Percentiles rank a stretch among this genome's conserved stretches.
phyloP scores from a whole-genome alignment of 2,888 invertebrate genomes.

The Drosophila buzzatii region DNA sequence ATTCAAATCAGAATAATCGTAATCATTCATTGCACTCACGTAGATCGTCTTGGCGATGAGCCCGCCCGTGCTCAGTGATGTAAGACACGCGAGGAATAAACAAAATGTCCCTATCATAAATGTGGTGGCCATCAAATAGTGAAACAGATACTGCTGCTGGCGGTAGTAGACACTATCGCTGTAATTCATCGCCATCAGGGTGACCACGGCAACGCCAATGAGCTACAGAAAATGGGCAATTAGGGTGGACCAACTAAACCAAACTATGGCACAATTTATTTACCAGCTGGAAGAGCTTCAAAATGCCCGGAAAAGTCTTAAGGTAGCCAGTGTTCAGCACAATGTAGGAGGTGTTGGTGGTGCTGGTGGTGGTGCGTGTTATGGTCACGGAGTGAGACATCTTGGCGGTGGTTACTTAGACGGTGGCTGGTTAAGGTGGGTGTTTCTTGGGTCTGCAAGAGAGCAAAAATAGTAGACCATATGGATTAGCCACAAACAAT shows the following conservation, averaged over 20 bases:
- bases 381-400: conserved; percentile 96
- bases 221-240: conserved; percentile 86
- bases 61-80: conserved; percentile 92
- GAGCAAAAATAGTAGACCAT: not conserved
- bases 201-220: conserved; percentile 91
- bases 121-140: conserved; percentile 90
- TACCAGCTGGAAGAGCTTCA: conserved; percentile 94
- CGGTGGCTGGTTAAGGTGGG: conserved; percentile 39
- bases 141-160: conserved; percentile 88
- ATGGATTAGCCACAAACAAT: too few species aligned
- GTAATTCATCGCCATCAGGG: conserved; percentile 88
- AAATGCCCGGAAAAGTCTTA: conserved; percentile 91
- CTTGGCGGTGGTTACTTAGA: conserved; percentile 74
- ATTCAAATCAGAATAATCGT: not conserved
- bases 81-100: conserved; percentile 90
- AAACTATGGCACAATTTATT: conserved; percentile 34
- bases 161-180: conserved; percentile 70
- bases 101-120: conserved; percentile 93
- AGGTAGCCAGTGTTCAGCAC: conserved; percentile 93
- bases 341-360: conserved; percentile 90
- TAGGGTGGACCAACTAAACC: conserved; percentile 2
- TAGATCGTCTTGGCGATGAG: conserved; percentile 91
- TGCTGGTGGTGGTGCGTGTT: conserved; percentile 93
- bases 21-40: conserved; percentile 71
- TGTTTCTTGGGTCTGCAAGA: conserved; percentile 33